Evolutionary conservation across 2,113 vertebrate genomes (phyloP), one percentile per base, ranked within the genome.

Genomic region (Coreoperca whiteheadi): DNA sequence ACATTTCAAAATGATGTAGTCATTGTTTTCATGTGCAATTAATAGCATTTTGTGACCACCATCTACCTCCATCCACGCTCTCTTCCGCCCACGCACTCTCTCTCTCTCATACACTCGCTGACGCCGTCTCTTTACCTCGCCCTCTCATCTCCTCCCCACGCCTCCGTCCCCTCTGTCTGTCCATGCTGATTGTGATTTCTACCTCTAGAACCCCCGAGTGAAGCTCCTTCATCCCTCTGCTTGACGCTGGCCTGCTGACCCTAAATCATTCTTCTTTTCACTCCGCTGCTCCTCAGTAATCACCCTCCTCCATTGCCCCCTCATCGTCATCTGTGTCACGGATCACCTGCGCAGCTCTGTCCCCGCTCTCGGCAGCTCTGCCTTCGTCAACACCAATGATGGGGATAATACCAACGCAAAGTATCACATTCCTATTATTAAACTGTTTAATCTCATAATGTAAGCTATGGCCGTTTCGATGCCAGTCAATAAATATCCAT

Each of bases 281-380:
- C 76, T 83, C 37, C 73, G 53, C 28, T 65, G 71, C 63, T 67
- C 51, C 20, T 46, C 25, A 60, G 64, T 59, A 84, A 84, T 84
- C 59, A 18, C 41, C 39, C 60, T 56, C 63, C 61, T 60, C 41
- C 41, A 82, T 39, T n/a, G 34, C 25, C 18, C 57, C 64, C 61
- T 30, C 61, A n/a, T 54, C 65, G 10, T 77, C 37, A 41, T 59
- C 70, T 50, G 23, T 65, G 66, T 80, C 79, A 79, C 16, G 53
- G 46, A 57, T 87, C 77, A 77, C 71, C 67, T 30, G 43, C 64
- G 60, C 18, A 68, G 74, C 43, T 79, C 66, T 37, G 53, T 59
- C 18, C 54, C 78, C 18, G 1, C 64, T 61, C 39, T 48, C 65
- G 0, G 43, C 6, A 4, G 46, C 57, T 64, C 63, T 59, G 56